Percentiles rank a stretch among this genome's conserved stretches.
These are phyloP conservation scores for Pollenia griseotomentosa DNA, from an alignment of 2,888 invertebrate species.

Conservation along the genomic window DNA sequence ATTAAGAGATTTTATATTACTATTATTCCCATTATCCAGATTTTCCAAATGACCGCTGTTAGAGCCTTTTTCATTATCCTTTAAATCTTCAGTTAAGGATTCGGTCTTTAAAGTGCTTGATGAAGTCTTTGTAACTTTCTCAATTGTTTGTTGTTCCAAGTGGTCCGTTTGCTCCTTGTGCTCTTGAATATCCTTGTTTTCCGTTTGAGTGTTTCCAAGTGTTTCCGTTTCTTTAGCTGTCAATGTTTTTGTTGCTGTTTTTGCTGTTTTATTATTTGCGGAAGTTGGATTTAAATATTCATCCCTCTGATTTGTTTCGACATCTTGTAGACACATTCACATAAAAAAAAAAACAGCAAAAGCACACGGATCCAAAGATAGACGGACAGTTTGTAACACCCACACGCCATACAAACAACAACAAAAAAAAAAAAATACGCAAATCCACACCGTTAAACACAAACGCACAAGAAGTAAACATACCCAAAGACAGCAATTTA, in stretches of 20 bases:
- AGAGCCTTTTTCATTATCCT: conserved; percentile 1
- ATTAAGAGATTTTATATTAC: not conserved
- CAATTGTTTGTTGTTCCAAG: conserved; percentile 45
- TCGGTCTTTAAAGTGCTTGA: too few relatives aligned
- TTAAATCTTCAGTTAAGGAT: not conserved
- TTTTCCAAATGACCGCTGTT: too few relatives aligned
- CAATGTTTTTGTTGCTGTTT: conserved; percentile 59
- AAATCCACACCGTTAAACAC: too few relatives aligned
- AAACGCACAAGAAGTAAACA: not conserved
- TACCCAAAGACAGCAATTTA: not conserved
- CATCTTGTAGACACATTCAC: conserved; percentile 75
- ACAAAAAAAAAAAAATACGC: too few relatives aligned
- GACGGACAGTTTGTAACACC: conserved; percentile 49
- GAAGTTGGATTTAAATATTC: conserved; percentile 74
- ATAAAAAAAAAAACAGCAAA: conserved; percentile 69
- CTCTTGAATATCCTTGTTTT: conserved; percentile 57
- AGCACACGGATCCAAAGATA: conserved; percentile 69
- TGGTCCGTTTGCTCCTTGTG: conserved; percentile 39
- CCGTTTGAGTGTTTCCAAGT: conserved; percentile 64
- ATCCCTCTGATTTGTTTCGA: conserved; percentile 80
- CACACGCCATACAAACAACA: conserved; percentile 19
- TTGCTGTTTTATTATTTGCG: conserved; percentile 74
- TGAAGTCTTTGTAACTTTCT: conserved; percentile 12
- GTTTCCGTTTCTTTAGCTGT: conserved; percentile 63
- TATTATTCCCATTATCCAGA: too few relatives aligned